A percentile compares a stretch with the other conserved stretches of the same genome.
Conservation (phyloP, 2,888 invertebrate genomes). For the Epirrhoe tristata region DNA sequence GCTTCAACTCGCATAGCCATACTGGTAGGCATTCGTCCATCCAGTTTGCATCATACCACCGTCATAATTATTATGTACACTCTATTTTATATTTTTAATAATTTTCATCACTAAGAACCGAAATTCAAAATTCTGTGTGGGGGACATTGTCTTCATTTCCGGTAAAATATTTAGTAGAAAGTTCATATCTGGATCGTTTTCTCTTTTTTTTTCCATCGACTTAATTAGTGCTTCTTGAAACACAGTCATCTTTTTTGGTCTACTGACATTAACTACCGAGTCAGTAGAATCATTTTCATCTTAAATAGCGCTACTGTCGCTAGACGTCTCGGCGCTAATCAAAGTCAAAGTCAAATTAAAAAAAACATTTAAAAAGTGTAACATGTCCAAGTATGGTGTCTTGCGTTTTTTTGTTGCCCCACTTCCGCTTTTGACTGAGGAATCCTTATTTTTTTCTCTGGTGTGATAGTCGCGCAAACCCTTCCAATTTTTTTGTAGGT, state of each 20-base stretch:
- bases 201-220: slow-evolving; percentile 41
- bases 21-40: slow-evolving; percentile 32
- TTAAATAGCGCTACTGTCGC: slow-evolving; percentile 24
- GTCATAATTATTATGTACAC: slow-evolving; percentile 35
- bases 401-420: slow-evolving; percentile 41
- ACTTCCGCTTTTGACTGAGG: slow-evolving; percentile 37
- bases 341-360: too few species aligned
- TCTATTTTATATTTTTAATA: slow-evolving; percentile 38
- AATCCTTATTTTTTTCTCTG: slow-evolving; percentile 48
- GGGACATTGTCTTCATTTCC: slow-evolving; percentile 45
- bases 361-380: slow-evolving; percentile 42
- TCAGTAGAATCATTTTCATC: slow-evolving; percentile 36
- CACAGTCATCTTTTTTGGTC: slow-evolving; percentile 40
- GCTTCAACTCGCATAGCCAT: slow-evolving; percentile 32
- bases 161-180: slow-evolving; percentile 44
- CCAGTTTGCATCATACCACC: slow-evolving; percentile 33
- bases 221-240: slow-evolving; percentile 41
- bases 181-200: slow-evolving; percentile 42
- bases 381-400: slow-evolving; percentile 41
- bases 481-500: slow-evolving; percentile 54
- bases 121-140: slow-evolving; percentile 45
- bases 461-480: slow-evolving; percentile 50
- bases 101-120: slow-evolving; percentile 45
- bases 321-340: slow-evolving; percentile 23
- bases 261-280: slow-evolving; percentile 27